A percentile compares a stretch with the other conserved stretches of the same genome.
Conservation (phyloP, 1,140 invertebrate species). For the Drosophila lini region DNA sequence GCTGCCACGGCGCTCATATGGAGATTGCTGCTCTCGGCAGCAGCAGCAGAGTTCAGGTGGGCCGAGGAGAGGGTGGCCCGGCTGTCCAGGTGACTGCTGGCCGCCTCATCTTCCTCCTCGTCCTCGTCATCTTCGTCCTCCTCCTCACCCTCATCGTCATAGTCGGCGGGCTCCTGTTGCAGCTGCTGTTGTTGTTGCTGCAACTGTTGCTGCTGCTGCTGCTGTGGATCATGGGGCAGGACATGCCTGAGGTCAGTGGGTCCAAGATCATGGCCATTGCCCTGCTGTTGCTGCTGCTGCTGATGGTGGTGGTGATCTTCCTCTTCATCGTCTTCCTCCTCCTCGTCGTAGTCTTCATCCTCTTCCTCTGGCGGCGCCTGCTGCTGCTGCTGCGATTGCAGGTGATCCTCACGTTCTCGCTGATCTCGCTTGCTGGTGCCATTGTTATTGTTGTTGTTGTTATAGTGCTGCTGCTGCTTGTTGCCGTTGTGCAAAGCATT, state of each 20-base stretch:
- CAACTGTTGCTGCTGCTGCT: conserved; percentile 28
- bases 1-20: conserved; percentile 70
- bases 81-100: conserved; percentile 57
- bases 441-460: conserved; percentile 28
- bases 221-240: conserved; percentile 23
- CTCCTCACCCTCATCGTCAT: conserved; percentile 62
- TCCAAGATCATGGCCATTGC: conserved; percentile 28
- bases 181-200: conserved; percentile 28
- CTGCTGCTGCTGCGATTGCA: conserved; percentile 30
- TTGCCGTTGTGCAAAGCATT: conserved; percentile 70
- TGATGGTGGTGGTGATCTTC: conserved; percentile 39
- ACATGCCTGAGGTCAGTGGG: conserved; percentile 62
- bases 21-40: conserved; percentile 54
- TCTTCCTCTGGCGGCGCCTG: conserved; percentile 50
- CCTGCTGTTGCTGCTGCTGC: conserved; percentile 37
- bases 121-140: conserved; percentile 59
- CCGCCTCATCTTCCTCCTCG: conserved; percentile 55
- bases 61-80: conserved; percentile 44
- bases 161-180: conserved; percentile 33
- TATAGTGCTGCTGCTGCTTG: conserved; percentile 49
- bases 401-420: conserved; percentile 25
- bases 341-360: conserved; percentile 51
- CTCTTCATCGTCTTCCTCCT: conserved; percentile 64
- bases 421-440: conserved; percentile 20
- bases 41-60: conserved; percentile 50